Conservation (phyloP, 1,140 invertebrate species). For the Leptinotarsa defecta region DNA sequence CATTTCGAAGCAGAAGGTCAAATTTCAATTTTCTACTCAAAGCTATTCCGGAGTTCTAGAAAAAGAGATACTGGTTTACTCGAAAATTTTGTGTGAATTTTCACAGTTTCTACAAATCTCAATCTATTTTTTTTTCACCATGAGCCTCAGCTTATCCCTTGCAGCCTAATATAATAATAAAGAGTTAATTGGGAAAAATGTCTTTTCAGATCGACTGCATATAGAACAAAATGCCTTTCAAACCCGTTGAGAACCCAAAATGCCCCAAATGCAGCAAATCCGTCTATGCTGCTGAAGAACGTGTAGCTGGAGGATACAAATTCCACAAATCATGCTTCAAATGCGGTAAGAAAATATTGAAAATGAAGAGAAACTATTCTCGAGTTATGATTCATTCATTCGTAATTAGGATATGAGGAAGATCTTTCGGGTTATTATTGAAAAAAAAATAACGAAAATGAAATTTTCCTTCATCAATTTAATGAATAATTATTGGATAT, state of each 20-base stretch:
- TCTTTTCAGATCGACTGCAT: constrained; percentile 61
- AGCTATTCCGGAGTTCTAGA: not conserved
- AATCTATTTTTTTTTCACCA: not conserved
- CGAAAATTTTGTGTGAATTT: no score
- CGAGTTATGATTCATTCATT: no score
- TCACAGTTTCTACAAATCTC: not conserved
- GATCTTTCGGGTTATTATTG: no score
- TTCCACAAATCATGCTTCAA: constrained; percentile 99
- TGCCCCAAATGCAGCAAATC: constrained; percentile 98
- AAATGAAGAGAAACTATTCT: not conserved
- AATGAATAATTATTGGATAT: no score
- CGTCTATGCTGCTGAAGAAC: constrained; percentile 98
- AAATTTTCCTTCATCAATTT: no score
- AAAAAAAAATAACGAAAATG: no score
- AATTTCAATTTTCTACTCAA: no score
- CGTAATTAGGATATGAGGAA: no score
- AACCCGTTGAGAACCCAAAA: constrained; percentile 92
- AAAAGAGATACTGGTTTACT: not conserved
- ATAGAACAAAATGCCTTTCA: constrained; percentile 92
- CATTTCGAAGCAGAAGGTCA: no score
- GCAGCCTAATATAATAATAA: not conserved
- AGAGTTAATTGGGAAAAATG: not conserved
- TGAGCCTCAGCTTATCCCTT: no score
- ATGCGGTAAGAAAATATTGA: constrained; percentile 77
- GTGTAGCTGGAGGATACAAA: constrained; percentile 94